Percentiles rank a stretch among this genome's conserved stretches.
These are phyloP conservation scores for Eupristina koningsbergeri DNA, from an alignment of 1,140 invertebrate genomes.

Conservation along the genomic window DNA sequence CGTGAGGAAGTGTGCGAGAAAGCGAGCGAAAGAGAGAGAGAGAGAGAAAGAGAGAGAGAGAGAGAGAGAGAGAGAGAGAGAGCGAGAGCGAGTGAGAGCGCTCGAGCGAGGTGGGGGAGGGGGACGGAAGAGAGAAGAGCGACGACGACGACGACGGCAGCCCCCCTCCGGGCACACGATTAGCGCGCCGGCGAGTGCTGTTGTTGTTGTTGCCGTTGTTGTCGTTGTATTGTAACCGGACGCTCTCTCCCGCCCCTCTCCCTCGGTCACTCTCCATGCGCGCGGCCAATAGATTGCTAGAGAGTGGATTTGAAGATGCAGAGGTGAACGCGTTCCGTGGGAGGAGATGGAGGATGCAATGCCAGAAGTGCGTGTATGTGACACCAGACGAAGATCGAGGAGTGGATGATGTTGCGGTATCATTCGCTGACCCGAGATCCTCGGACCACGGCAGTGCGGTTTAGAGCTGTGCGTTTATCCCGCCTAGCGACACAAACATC, in stretches of 20 bases:
- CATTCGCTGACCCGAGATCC: too few species aligned
- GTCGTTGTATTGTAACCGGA: constrained; percentile 32
- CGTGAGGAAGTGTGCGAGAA: constrained; percentile 39
- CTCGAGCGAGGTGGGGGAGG: constrained; percentile 47
- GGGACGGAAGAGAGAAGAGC: constrained; percentile 1
- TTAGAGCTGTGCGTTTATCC: too few species aligned
- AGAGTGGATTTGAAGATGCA: background rate
- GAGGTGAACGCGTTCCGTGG: background rate
- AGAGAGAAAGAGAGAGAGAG: too few species aligned
- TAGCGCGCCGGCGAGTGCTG: constrained; percentile 49
- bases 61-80: too few species aligned
- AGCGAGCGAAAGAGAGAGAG: too few species aligned
- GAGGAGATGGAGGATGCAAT: background rate
- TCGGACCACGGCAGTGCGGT: too few species aligned
- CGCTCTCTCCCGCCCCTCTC: background rate
- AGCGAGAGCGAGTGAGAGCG: too few species aligned
- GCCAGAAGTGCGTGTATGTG: background rate
- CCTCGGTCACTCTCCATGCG: background rate
- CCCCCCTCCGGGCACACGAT: constrained; percentile 8
- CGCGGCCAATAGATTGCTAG: background rate
- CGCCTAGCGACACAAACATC: too few species aligned
- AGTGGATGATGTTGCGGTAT: too few species aligned
- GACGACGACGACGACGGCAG: constrained; percentile 14
- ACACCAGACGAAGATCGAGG: background rate
- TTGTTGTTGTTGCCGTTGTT: constrained; percentile 23